phyloP scores from a whole-genome alignment of 2,888 invertebrate genomes.

The Drosophila emarginata region DNA sequence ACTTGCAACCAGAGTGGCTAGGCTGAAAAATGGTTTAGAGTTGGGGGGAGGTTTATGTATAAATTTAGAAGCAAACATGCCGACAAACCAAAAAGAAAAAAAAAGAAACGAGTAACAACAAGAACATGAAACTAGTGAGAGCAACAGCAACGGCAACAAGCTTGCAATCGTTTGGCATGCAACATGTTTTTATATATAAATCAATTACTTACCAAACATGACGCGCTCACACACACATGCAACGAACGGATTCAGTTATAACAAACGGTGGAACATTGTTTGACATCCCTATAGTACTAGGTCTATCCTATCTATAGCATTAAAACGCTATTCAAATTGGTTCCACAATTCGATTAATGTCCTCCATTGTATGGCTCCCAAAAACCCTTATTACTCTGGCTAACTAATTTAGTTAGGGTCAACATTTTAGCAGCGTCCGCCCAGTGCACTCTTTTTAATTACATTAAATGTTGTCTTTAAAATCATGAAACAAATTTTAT shows the following conservation, averaged over 20 bases:
- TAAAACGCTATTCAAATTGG: constrained; percentile 47
- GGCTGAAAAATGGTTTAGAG: constrained; percentile 20
- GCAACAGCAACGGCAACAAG: constrained; percentile 53
- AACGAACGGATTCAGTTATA: constrained; percentile 44
- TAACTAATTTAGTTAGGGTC: constrained; percentile 6
- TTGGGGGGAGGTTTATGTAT: constrained; percentile 52
- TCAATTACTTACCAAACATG: constrained; percentile 75
- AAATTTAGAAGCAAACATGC: constrained; percentile 66
- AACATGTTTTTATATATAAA: constrained; percentile 76
- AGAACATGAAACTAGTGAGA: constrained; percentile 19
- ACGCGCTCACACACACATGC: constrained; percentile 27
- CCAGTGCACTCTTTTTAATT: neutral
- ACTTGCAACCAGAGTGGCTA: constrained; percentile 1
- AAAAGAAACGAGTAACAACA: neutral
- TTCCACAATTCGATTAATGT: constrained; percentile 44
- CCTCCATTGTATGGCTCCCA: constrained; percentile 22
- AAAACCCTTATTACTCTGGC: neutral
- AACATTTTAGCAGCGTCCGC: neutral
- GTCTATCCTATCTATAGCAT: constrained; percentile 15
- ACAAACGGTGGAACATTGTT: constrained; percentile 1
- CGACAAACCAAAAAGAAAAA: constrained; percentile 30
- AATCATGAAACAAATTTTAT: constrained; percentile 22
- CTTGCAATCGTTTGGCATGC: constrained; percentile 64
- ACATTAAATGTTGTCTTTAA: constrained; percentile 29
- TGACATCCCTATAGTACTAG: constrained; percentile 25